Conservation (phyloP, 2,888 invertebrate species). For the Allolobophora icterica region DNA sequence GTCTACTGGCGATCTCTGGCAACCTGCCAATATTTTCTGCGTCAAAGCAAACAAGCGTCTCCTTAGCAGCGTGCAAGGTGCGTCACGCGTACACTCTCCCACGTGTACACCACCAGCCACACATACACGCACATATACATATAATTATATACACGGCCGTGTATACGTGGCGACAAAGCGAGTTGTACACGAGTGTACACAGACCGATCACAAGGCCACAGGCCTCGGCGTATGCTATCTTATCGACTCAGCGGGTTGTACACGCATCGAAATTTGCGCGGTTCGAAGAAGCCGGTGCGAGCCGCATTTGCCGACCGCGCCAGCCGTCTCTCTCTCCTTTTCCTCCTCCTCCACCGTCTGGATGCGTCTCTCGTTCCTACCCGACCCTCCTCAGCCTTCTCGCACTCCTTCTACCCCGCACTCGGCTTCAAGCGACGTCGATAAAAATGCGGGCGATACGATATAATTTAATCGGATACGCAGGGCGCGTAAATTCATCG, state of each 20-base stretch:
- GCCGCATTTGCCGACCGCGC: slow-evolving; percentile 7
- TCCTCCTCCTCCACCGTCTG: slow-evolving; percentile 34
- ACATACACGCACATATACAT: neutral
- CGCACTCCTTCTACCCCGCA: neutral
- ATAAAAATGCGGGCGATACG: slow-evolving; percentile 17
- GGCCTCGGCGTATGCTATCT: neutral
- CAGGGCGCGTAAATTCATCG: neutral
- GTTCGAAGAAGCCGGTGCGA: slow-evolving; percentile 1
- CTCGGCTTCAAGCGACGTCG: neutral
- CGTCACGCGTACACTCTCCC: neutral
- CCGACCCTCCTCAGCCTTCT: neutral
- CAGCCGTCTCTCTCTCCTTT: neutral
- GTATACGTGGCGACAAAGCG: neutral
- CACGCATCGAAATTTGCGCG: slow-evolving; percentile 2
- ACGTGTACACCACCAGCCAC: neutral
- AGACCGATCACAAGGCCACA: too few relatives aligned
- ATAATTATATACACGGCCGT: neutral
- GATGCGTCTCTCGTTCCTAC: neutral
- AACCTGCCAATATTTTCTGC: neutral
- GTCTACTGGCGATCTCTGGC: neutral
- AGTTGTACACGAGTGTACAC: neutral
- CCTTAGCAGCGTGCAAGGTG: neutral
- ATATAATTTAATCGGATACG: slow-evolving; percentile 11
- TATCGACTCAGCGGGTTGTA: neutral
- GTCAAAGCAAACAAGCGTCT: neutral